Evolutionary conservation across 2,113 vertebrate species (phyloP), one percentile per base, ranked within the genome.

Genomic region (Benitochromis conjunctus): DNA sequence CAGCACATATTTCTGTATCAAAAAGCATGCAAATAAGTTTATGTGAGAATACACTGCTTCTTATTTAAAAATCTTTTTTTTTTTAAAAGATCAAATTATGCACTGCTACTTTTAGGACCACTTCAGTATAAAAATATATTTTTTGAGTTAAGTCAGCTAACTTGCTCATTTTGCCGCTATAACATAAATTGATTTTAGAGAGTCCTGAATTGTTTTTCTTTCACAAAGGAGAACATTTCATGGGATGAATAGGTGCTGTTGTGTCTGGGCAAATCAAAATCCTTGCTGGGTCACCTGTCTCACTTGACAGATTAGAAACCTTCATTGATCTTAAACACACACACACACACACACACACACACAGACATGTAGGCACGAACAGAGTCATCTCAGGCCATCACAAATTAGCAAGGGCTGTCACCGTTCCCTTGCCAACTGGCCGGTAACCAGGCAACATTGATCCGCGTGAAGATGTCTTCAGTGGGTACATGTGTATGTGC

Each of bases 361-460:
- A 38, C 77, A 74, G 14, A 48, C 43, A 48, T 9, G 1, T 29
- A 24, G 60, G 6, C 34, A 38, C 12, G 54, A 55, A 82, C 53
- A 76, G 43, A 74, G 48, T 46, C 21, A 41, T 80, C 74, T 80
- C 71, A 80, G 66, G 79, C 92, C 58, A 81, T 83, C 80, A 64
- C 86, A 94, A 92, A 94, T 94, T 87, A 94, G 87, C 69, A 76
- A 14, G 8, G 84, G 51, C 91, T 53, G 29, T 74, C 89, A 85
- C 87, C 12, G 92, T 93, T 94, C 91, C 93, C 91, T 92, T 91
- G 92, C 92, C 90, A 94, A 93, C 91, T 94, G 89, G 91, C 87
- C 82, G 14, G 93, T 95, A 94, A 93, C 94, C 92, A 94, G 87
- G 94, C 94, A 94, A 94, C 92, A 46, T 80, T 82, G 85, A 85